phyloP scores from a whole-genome alignment of 2,888 invertebrate species.

The Lasioglossum leucozonium region DNA sequence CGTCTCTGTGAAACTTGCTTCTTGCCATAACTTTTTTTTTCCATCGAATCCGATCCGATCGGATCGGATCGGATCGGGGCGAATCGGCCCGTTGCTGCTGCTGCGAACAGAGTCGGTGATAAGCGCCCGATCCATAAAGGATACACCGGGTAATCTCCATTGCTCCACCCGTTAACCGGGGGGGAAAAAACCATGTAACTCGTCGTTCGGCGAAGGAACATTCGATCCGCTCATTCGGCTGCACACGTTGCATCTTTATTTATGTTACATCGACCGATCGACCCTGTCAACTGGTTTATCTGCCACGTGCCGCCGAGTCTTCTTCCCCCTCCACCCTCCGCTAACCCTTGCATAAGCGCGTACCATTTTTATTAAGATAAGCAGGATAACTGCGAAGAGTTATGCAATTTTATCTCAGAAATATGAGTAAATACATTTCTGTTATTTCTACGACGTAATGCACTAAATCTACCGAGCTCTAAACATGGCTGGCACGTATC shows the following conservation, averaged over 20 bases:
- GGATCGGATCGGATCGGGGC: not conserved
- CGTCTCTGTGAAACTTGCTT: not conserved
- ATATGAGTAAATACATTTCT: no score
- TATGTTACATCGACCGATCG: not conserved
- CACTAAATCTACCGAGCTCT: no score
- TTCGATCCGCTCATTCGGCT: not conserved
- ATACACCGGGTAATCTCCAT: conserved; percentile 4
- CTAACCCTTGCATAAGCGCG: no score
- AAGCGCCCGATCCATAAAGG: not conserved
- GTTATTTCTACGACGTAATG: no score
- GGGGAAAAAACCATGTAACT: not conserved
- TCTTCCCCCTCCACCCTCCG: no score
- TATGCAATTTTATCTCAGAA: no score
- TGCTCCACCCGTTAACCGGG: not conserved
- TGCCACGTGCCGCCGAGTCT: not conserved
- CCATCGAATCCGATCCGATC: not conserved
- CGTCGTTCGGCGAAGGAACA: not conserved
- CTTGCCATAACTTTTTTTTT: not conserved
- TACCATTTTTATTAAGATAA: no score
- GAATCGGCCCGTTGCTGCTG: not conserved
- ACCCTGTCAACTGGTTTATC: not conserved
- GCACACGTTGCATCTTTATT: not conserved
- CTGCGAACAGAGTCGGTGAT: not conserved
- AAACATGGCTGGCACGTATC: no score
- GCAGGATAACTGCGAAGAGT: no score